Evolutionary conservation across 2,888 invertebrate species (phyloP).

Genomic region (Ichneumon xanthorius): DNA sequence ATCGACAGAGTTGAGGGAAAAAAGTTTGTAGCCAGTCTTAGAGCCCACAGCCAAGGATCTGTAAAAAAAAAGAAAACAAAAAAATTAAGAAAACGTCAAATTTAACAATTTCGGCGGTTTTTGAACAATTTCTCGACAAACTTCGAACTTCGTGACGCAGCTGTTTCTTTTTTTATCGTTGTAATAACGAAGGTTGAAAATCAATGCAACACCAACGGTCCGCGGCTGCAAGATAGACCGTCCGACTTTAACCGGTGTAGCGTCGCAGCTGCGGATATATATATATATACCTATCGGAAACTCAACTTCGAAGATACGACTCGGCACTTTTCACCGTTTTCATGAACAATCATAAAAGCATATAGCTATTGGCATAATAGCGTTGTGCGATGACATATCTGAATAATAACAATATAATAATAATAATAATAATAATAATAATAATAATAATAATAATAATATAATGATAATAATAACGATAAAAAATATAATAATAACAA

Average conservation of each 20-base stretch:
- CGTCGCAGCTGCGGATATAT: slow-evolving; percentile 9
- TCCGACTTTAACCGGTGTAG: not conserved
- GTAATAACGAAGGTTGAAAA: not conserved
- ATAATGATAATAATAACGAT: not conserved
- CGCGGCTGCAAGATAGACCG: not conserved
- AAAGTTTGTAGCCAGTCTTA: slow-evolving; percentile 95
- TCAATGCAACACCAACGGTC: slow-evolving; percentile 20
- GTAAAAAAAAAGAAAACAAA: slow-evolving; percentile 76
- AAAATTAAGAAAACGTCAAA: not conserved
- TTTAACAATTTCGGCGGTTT: slow-evolving; percentile 6
- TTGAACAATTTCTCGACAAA: not conserved
- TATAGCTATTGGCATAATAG: not conserved
- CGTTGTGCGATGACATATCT: not conserved
- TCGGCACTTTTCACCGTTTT: not conserved
- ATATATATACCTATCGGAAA: not conserved
- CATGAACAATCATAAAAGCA: not conserved
- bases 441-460: not conserved
- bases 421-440: not conserved
- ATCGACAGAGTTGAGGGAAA: slow-evolving; percentile 93
- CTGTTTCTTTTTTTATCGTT: not conserved
- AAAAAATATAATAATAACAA: not conserved
- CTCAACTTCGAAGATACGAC: not conserved
- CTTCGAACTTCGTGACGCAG: slow-evolving; percentile 1
- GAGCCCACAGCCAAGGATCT: slow-evolving; percentile 97
- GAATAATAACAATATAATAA: not conserved